Base-by-base conservation (phyloP, 2,113 vertebrate genomes). In the Uropsilus gracilis region DNA sequence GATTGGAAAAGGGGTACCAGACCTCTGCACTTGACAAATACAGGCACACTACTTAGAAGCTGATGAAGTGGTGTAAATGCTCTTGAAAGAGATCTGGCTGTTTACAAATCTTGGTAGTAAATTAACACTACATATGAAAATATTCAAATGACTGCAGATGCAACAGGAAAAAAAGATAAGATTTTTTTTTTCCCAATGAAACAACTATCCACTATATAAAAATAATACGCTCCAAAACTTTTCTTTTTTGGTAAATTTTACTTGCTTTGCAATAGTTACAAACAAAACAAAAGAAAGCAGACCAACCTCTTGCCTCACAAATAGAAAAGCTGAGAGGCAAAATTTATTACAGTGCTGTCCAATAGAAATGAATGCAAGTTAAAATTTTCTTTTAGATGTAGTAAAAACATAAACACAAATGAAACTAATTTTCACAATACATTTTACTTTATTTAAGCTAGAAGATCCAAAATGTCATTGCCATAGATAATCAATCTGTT, bases 281-380 rank as follows among this genome's bases (percentile, higher is more conserved):
- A 88, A 77, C 71, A 89, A 91, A 68, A 69, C 53, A 34, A 90
- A 81, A 90, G 64, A 78, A 50, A 91, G 68, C 13, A 26, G 18
- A 72, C 26, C 63, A 64, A 75, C 30, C 7, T 73, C 50, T 75
- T 64, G 48, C 37, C 72, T 95, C 37, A 50, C 30, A 76, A 75
- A 76, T 9, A 24, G 16, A 83, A 57, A 59, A 83, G 46, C 32
- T 91, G 57, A 73, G 50, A 92, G 57, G n/a, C 37, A 64, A 20
- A 69, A 61, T 18, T 71, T 32, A 64, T 1, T 63, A 9, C 26
- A 46, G 10, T 6, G 20, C 14, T 24, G 14, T 39, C 66, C 39
- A 71, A 63, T 28, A 94, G 66, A 87, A 87, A 69, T 71, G 64
- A 86, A 77, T 53, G 42, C 32, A 75, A 64, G 42, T 55, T 84